These are phyloP conservation scores for Bombyx mori DNA, from an alignment of 1,140 invertebrate genomes.

Conservation along the genomic window ASM3026992v2 NC_085121.1:8838501-8839000, in stretches of 20 bases:
- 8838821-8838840: slow-evolving; percentile 22
- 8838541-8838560: slow-evolving; percentile 17
- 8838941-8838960: too few relatives aligned
- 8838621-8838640: not conserved
- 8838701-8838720: too few relatives aligned
- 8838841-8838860: not conserved
- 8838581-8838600: slow-evolving; percentile 23
- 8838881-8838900: slow-evolving; percentile 21
- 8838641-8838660: slow-evolving; percentile 1
- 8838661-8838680: not conserved
- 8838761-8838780: too few relatives aligned
- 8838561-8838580: slow-evolving; percentile 24
- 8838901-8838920: slow-evolving; percentile 3
- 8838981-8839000: too few relatives aligned
- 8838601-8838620: slow-evolving; percentile 17
- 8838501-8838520: slow-evolving; percentile 18
- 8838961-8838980: too few relatives aligned
- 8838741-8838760: too few relatives aligned
- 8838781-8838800: too few relatives aligned
- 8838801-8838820: slow-evolving; percentile 16
- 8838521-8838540: slow-evolving; percentile 18
- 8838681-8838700: not conserved
- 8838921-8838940: too few relatives aligned
- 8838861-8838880: slow-evolving; percentile 9
- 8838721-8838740: too few relatives aligned